Conservation (phyloP, 2,888 invertebrate genomes). For the Apotomis betuletana region DNA sequence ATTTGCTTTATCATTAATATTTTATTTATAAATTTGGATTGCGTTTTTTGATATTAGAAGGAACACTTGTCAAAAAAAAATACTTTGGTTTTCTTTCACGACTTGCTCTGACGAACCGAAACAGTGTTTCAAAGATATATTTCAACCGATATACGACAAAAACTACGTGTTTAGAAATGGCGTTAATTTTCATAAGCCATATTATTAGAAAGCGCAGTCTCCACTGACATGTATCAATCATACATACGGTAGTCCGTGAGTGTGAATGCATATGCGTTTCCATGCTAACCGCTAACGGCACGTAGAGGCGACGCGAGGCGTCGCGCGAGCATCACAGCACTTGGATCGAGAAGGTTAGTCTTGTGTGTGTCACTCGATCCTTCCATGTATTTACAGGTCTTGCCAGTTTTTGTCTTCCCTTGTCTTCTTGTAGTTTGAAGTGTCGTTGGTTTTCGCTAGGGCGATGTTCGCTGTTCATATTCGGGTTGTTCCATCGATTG, state of each 20-base stretch:
- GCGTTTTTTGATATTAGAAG: conserved; percentile 34
- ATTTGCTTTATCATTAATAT: conserved; percentile 57
- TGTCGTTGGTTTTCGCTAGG: conserved; percentile 7
- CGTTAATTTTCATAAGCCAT: conserved; percentile 29
- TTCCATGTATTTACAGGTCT: conserved; percentile 30
- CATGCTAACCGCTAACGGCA: conserved; percentile 83
- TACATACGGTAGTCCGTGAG: conserved; percentile 65
- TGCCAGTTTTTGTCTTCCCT: conserved; percentile 3
- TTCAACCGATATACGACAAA: neutral
- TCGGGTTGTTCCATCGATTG: neutral
- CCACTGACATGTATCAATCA: conserved; percentile 24
- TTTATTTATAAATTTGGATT: conserved; percentile 42
- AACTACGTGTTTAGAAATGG: conserved; percentile 40
- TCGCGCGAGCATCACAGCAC: conserved; percentile 86
- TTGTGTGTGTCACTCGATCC: conserved; percentile 45
- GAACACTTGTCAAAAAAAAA: too few species aligned
- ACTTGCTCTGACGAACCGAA: too few species aligned
- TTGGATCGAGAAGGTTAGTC: conserved; percentile 93
- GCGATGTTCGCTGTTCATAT: neutral
- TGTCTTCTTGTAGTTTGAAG: conserved; percentile 10
- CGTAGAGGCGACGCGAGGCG: conserved; percentile 78
- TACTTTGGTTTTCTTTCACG: too few species aligned
- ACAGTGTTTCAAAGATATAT: too few species aligned
- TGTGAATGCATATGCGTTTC: conserved; percentile 80
- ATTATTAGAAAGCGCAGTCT: conserved; percentile 38